phyloP scores from a whole-genome alignment of 1,140 invertebrate genomes.

The Colletes latitarsis region DNA sequence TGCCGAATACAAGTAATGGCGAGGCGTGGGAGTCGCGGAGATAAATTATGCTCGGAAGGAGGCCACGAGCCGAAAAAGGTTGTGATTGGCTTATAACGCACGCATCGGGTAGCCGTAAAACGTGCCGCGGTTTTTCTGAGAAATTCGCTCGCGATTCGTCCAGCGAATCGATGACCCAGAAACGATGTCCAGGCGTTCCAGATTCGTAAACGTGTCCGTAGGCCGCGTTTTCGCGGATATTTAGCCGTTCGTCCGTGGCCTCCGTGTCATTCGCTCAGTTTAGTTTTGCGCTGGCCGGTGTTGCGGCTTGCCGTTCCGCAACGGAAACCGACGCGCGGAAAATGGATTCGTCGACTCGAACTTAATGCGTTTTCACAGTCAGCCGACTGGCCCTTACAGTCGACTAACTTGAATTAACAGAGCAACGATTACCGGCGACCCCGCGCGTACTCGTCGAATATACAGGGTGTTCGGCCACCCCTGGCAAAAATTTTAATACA shows the following conservation, averaged over 20 bases:
- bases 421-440: constrained; percentile 38
- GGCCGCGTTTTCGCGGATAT: neutral
- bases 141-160: no score
- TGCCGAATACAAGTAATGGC: no score
- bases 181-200: neutral
- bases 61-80: no score
- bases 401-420: constrained; percentile 53
- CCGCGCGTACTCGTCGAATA: neutral
- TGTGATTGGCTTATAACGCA: no score
- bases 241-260: neutral
- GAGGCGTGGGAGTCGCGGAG: no score
- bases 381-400: constrained; percentile 55
- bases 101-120: no score
- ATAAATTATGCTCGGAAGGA: no score
- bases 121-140: no score
- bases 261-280: neutral
- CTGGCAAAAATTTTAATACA: no score
- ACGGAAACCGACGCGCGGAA: constrained; percentile 33
- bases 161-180: neutral
- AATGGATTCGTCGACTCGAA: constrained; percentile 60
- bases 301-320: constrained; percentile 19
- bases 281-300: constrained; percentile 16
- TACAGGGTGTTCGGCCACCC: no score
- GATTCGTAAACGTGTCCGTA: neutral
- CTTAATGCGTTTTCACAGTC: constrained; percentile 67